Base-by-base conservation (phyloP, 2,888 invertebrate species). In the Calliphora vomitoria region DNA sequence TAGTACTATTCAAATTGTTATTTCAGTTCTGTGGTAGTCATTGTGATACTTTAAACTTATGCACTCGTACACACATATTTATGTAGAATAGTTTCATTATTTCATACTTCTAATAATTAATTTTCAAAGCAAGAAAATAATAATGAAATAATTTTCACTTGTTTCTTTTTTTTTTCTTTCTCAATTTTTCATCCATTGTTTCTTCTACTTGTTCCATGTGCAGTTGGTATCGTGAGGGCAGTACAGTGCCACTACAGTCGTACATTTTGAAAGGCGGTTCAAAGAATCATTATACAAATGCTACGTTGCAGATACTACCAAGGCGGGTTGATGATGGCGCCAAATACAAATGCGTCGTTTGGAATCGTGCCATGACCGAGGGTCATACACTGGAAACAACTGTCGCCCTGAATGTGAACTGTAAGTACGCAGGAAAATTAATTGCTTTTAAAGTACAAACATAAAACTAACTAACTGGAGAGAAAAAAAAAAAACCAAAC, bases 321-420 rank as follows among this genome's bases (percentile, higher is more conserved):
- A 95, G 95, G 75, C 96, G 97, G 89, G 97, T 97, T 89, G 98
- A 98, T 93, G 98, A 98, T 92, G 96, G 97, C 58, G 96, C 97
- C 86, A 95, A 95, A 80, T 98, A 96, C 94, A 95, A 97, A 88
- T 98, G 98, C 94, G 96, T 97, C 89, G 98, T 98, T 87, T 97
- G 97, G 95, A 98, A 98, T 94, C 95, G 98, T 82, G 98, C 98
- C 90, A 96, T 98, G 96, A 95, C 96, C 10, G 96, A 97, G 88
- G 97, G 96, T 76, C 95, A 96, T 87, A 97, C 97, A 91, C 94
- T 98, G 89, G 97, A 97, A 91, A 96, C 97, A 69, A 96, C 96
- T 55, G 96, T 98, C 87, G 96, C 96, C 60, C 95, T 98, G 84
- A 97, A 96, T 93, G 98, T 98, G 90, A 97, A 98, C 94, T 98